Evolutionary conservation across 2,888 invertebrate genomes (phyloP).

Genomic region (Pachymerium ferrugineum): DNA sequence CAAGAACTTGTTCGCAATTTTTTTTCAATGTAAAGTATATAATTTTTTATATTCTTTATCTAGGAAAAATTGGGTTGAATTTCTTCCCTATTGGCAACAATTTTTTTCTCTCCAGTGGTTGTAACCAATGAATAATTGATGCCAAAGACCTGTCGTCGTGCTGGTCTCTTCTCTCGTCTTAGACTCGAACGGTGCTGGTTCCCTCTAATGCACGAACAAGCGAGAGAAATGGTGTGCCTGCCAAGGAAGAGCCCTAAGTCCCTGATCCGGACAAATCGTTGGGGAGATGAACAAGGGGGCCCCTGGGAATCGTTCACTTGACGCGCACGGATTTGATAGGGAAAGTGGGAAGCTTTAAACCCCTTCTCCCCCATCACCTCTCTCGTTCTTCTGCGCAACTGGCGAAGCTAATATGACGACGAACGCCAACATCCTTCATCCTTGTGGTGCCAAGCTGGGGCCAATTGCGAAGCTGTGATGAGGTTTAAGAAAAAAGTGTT

Average conservation of each 20-base stretch:
- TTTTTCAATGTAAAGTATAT: neutral
- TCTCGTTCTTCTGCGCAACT: neutral
- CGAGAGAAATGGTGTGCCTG: slow-evolving; percentile 26
- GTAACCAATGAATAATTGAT: slow-evolving; percentile 22
- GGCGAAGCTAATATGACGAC: neutral
- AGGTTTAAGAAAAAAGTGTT: neutral
- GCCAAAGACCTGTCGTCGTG: slow-evolving; percentile 21
- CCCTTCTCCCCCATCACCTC: neutral
- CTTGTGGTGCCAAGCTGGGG: neutral
- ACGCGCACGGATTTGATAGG: slow-evolving; percentile 27
- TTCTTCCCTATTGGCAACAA: no score
- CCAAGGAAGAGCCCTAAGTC: slow-evolving; percentile 27
- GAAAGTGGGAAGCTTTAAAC: slow-evolving; percentile 15
- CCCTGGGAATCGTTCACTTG: slow-evolving; percentile 27
- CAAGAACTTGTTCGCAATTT: slow-evolving; percentile 9
- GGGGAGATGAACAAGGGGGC: slow-evolving; percentile 27
- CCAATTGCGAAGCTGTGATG: slow-evolving; percentile 7
- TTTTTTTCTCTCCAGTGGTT: neutral
- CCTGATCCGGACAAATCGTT: slow-evolving; percentile 27
- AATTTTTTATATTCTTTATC: neutral
- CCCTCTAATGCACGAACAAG: slow-evolving; percentile 19
- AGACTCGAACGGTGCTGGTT: slow-evolving; percentile 11
- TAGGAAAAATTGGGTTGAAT: neutral
- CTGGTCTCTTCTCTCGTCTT: slow-evolving; percentile 1
- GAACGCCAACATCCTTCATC: slow-evolving; percentile 9